Evolutionary conservation across 2,797 vertebrate species (phyloP).

Genomic region (Crax fasciolata): DNA sequence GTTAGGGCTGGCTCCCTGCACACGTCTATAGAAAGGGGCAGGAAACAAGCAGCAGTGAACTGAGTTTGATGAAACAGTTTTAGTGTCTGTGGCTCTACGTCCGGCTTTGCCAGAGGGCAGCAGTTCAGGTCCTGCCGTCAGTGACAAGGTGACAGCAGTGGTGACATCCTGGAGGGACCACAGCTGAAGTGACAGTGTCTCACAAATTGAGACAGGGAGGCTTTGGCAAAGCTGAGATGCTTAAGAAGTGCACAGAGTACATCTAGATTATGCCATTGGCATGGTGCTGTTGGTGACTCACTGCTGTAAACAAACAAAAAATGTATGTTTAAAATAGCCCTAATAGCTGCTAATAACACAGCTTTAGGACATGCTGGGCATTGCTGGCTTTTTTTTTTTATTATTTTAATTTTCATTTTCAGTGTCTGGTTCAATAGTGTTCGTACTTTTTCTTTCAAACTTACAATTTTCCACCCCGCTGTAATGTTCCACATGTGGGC

Average conservation of each 20-base stretch:
- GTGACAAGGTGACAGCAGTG: rapidly evolving
- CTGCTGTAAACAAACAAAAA: not conserved
- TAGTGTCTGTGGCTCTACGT: not conserved
- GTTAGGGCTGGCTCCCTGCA: not conserved
- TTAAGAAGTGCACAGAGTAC: not conserved
- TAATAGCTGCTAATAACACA: constrained; percentile 33
- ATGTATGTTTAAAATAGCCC: not conserved
- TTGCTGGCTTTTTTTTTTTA: not conserved
- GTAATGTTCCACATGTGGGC: constrained; percentile 1
- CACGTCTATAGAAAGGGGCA: not conserved
- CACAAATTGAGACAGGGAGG: not conserved
- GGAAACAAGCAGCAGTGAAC: not conserved
- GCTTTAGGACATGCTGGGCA: not conserved
- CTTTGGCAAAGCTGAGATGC: not conserved
- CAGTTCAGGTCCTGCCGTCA: rapidly evolving
- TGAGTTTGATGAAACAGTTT: not conserved
- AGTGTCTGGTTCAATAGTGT: not conserved
- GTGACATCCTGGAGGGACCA: not conserved
- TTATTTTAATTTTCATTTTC: not conserved
- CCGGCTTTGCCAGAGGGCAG: not conserved
- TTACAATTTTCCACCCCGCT: constrained; percentile 7
- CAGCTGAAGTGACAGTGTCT: not conserved
- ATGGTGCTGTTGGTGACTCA: not conserved
- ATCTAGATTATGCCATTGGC: not conserved
- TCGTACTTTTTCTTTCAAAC: not conserved